Conservation (phyloP, 2,113 vertebrate species). For the Micronycteris hirsuta region DNA sequence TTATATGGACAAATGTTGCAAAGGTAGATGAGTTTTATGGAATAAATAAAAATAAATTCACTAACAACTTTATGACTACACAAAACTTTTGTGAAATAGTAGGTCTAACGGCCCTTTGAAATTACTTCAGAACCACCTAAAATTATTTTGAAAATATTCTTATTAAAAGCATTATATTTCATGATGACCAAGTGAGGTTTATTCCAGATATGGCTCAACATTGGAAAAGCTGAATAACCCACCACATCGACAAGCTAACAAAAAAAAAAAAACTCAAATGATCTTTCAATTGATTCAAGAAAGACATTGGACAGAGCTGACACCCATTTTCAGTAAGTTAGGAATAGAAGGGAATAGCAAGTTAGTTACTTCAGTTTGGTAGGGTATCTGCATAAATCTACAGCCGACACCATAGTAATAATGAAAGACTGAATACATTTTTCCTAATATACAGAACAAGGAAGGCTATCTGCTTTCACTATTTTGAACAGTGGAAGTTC, state of each 20-base stretch:
- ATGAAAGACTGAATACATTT: background rate
- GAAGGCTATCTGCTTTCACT: background rate
- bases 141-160: background rate
- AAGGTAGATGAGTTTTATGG: background rate
- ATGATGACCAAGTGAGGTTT: background rate
- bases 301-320: background rate
- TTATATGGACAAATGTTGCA: background rate
- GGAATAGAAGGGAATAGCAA: background rate
- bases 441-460: background rate
- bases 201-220: background rate
- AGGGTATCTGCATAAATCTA: background rate
- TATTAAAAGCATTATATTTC: background rate
- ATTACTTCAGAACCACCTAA: background rate
- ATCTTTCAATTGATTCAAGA: background rate
- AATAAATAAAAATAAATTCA: background rate
- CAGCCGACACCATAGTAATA: background rate
- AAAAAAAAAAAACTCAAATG: background rate
- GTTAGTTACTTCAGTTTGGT: background rate
- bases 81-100: background rate
- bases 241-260: background rate
- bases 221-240: background rate
- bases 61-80: background rate
- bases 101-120: background rate
- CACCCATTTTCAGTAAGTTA: background rate
- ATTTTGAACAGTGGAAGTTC: background rate